Base-by-base conservation (phyloP, 2,113 vertebrate species). In the Poecile atricapillus region DNA sequence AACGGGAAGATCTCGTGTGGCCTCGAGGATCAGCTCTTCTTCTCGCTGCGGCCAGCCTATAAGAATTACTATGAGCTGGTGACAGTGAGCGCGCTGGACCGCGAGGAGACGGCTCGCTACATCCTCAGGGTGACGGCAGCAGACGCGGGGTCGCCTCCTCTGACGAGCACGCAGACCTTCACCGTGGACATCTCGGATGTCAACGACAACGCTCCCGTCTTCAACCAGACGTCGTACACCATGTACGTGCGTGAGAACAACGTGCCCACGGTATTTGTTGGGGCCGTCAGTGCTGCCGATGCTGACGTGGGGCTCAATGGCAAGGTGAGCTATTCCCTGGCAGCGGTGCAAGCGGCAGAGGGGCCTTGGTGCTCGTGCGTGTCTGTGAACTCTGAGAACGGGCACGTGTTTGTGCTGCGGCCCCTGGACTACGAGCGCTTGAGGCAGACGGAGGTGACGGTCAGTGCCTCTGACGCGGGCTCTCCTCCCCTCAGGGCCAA, bases 21-120 rank as follows among this genome's bases (percentile, higher is more conserved):
- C 63, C 78, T 93, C 0, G 33, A 87, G 18, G 78, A 90, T 24
- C 68, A 93, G 11, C 46, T 56, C 5, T 56, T 5, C 0, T 90
- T 95, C 78, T 84, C 87, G 22, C 47, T 95, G 33, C 37, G 52
- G 3, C 16, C 33, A 2, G 87, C 82, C 37, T 94, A 69, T 7
- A 91, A 97, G 81, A 98, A 98, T 23, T 98, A 98, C 39, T 98
- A 97, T 39, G 98, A 98, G 7, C 64, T 98, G 39, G 69, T 98
- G 17, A 97, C 98, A 1, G 83, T 97, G 21, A 97, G 96, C 6
- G 24, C 47, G 1, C 94, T 98, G 33, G 98, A 98, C 67, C 89
- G 98, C 49, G 98, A 98, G 69, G 77, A 24, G 15, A 65, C 8
- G 13, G 89, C 97, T 2, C 70, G 25, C 14, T 97, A 98, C 83